A percentile compares a stretch with the other conserved stretches of the same genome.
Conservation (phyloP, 2,113 vertebrate species). For the Gopherus flavomarginatus region DNA sequence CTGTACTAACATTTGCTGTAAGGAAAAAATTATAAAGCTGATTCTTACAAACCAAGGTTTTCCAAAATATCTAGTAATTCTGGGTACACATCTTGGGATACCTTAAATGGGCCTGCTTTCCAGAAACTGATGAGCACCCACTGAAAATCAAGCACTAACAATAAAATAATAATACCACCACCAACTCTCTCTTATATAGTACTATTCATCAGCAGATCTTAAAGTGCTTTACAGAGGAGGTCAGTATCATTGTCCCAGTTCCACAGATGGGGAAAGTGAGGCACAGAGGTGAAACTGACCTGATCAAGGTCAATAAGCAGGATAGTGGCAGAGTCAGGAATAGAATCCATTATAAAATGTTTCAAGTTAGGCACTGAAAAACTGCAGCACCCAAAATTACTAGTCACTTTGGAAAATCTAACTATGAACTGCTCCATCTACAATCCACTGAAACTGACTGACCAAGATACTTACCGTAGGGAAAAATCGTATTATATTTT, state of each 20-base stretch:
- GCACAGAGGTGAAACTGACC: background rate
- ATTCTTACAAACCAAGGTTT: background rate
- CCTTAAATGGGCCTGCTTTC: background rate
- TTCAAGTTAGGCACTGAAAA: background rate
- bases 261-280: background rate
- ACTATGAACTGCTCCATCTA: background rate
- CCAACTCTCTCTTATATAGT: background rate
- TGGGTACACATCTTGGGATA: background rate
- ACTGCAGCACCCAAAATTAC: rapidly evolving
- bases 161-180: background rate
- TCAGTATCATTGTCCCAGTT: background rate
- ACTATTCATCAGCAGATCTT: background rate
- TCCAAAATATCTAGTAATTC: background rate
- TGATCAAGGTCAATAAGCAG: background rate
- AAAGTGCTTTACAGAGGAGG: background rate
- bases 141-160: background rate
- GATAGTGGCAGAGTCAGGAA: background rate
- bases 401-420: background rate
- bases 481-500: slow-evolving; percentile 98
- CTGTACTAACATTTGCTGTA: background rate
- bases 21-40: background rate
- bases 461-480: slow-evolving; percentile 87
- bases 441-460: background rate
- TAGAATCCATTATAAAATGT: background rate
- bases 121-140: background rate